Conservation (phyloP, 2,797 vertebrate species). For the Rhinoraja longicauda region DNA sequence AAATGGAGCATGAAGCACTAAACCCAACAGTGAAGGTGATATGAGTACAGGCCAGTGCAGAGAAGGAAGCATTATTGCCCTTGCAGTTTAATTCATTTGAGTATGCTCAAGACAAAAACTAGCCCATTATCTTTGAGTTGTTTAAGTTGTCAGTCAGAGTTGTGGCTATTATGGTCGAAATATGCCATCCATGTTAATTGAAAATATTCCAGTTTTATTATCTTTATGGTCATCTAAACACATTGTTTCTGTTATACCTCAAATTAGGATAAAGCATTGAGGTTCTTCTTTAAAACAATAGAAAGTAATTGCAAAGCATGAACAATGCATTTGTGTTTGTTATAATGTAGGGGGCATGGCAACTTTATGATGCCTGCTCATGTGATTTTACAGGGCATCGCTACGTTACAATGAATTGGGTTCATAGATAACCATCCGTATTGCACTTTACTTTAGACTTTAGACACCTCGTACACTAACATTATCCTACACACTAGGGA, state of each 20-base stretch:
- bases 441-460: too few relatives aligned
- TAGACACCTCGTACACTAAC: too few relatives aligned
- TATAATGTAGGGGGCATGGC: neutral
- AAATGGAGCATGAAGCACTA: slow-evolving; percentile 43
- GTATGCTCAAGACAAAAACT: neutral
- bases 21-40: slow-evolving; percentile 42
- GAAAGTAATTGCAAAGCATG: too few relatives aligned
- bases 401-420: too few relatives aligned
- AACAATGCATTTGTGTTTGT: neutral
- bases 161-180: neutral
- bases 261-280: neutral
- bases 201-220: slow-evolving; percentile 15
- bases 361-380: neutral
- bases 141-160: neutral
- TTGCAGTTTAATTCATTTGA: slow-evolving; percentile 28
- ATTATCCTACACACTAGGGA: too few relatives aligned
- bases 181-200: neutral
- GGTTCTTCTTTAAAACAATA: neutral
- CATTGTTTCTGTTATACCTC: neutral
- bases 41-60: slow-evolving; percentile 17
- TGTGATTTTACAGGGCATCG: neutral
- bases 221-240: neutral
- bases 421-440: too few relatives aligned
- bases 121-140: slow-evolving; percentile 4
- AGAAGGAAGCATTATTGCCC: slow-evolving; percentile 30